Conservation (phyloP, 1,140 invertebrate species). For the Caenorhabditis brenneri region DNA sequence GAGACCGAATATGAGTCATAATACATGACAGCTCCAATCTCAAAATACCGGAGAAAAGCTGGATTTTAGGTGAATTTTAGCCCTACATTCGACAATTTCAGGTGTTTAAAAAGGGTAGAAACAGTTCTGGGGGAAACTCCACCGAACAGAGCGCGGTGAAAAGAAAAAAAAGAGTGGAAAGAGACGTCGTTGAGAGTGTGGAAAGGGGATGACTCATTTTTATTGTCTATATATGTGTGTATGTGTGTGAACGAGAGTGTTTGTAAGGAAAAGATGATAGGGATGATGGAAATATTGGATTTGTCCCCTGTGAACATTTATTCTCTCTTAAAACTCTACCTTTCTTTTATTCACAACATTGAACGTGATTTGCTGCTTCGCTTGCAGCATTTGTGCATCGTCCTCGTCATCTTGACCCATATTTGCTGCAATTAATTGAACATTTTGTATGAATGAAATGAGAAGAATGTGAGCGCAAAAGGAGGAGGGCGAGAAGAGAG, state of each 20-base stretch:
- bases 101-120: no score
- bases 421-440: background rate
- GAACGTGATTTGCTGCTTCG: constrained; percentile 41
- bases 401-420: constrained; percentile 41
- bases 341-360: constrained; percentile 49
- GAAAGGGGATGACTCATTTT: background rate
- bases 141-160: no score
- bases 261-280: background rate
- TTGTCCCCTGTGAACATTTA: no score
- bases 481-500: background rate
- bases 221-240: background rate
- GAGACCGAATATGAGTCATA: no score
- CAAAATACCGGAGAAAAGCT: no score
- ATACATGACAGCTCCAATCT: no score
- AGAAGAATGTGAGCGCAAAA: background rate
- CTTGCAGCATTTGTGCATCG: constrained; percentile 46
- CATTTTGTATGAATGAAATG: background rate
- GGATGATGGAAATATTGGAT: background rate
- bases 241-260: background rate
- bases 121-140: no score
- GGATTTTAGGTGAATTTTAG: no score
- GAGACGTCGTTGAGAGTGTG: background rate
- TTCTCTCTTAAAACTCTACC: constrained; percentile 44
- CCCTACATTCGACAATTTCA: no score
- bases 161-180: background rate